These are phyloP conservation scores for Standfussiana lucernea DNA, from an alignment of 2,888 invertebrate genomes.

Conservation along the genomic window DNA sequence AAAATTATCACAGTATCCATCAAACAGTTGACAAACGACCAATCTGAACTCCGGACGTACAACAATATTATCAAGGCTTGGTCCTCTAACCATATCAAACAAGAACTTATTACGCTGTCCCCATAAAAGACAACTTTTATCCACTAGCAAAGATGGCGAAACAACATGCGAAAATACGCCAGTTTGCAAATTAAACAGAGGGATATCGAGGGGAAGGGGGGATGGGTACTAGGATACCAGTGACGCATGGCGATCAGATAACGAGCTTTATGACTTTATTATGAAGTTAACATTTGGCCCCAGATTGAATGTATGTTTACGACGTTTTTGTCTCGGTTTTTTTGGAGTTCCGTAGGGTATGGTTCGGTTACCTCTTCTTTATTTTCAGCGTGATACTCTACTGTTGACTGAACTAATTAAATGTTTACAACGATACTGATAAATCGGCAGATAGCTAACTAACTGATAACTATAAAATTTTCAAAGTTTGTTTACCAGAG, in stretches of 20 bases:
- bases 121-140: constrained; percentile 57
- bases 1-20: constrained; percentile 10
- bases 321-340: constrained; percentile 58
- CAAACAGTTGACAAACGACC: constrained; percentile 25
- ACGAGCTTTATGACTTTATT: constrained; percentile 78
- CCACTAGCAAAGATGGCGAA: constrained; percentile 39
- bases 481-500: not conserved
- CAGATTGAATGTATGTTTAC: constrained; percentile 70
- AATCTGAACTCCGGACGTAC: constrained; percentile 6
- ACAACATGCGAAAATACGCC: constrained; percentile 62
- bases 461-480: too few species aligned
- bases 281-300: constrained; percentile 72
- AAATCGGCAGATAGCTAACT: not conserved
- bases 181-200: constrained; percentile 66
- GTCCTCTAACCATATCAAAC: constrained; percentile 37
- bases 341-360: constrained; percentile 55
- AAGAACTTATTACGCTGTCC: constrained; percentile 54
- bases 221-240: constrained; percentile 66
- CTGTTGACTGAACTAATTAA: not conserved
- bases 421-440: not conserved
- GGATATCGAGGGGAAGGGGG: constrained; percentile 23
- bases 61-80: constrained; percentile 35
- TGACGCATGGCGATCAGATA: constrained; percentile 81
- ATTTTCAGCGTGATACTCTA: not conserved
- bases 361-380: not conserved